Evolutionary conservation across 2,888 invertebrate species (phyloP), one percentile per base, ranked within the genome.

Genomic region (Dyspetes luteomarginatus): DNA sequence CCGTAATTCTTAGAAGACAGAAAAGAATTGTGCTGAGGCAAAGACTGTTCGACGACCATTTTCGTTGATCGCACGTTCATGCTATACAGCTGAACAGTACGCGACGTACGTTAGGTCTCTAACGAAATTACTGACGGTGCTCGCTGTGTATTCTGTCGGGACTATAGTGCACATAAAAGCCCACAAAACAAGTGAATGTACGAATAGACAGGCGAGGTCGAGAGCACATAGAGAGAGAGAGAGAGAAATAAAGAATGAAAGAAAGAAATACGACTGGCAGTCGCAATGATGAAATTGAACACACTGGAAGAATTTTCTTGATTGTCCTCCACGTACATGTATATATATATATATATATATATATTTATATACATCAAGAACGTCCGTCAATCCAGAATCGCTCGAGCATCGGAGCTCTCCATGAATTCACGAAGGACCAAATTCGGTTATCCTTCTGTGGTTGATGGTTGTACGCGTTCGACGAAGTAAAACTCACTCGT

Each of bases 111-210:
- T 64, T n/a, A 83, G 81, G 79, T 84, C 86, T 84, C 84, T 87
- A 87, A 88, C 85, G 80, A 81, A 84, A 85, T 85, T 85, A 84
- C 73, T 3, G 64, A 41, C 45, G 41, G 67, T 43, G 79, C 28
- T 24, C 36, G 24, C 26, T 19, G 50, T 64, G 55, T 50, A 12
- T 43, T 43, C 41, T 7, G 48, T 48, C 19, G 65, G 28, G 56
- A 30, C 26, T n/a, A 17, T 48, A 17, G 48, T 72, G 67, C 55
- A 56, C 69, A 79, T 73, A 75, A 78, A 55, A 69, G 68, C 79
- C 56, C 67, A 71, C 73, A 65, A 78, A 80, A 52, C 69, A 26
- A 78, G 56, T 60, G 80, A 72, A 55, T 64, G 64, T 64, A 55
- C 58, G 58, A 81, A 81, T 71, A 67, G 69, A 81, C 43, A 30